These are phyloP conservation scores for Halictus quadricinctus DNA, from an alignment of 2,888 invertebrate species.

Conservation along the genomic window DNA sequence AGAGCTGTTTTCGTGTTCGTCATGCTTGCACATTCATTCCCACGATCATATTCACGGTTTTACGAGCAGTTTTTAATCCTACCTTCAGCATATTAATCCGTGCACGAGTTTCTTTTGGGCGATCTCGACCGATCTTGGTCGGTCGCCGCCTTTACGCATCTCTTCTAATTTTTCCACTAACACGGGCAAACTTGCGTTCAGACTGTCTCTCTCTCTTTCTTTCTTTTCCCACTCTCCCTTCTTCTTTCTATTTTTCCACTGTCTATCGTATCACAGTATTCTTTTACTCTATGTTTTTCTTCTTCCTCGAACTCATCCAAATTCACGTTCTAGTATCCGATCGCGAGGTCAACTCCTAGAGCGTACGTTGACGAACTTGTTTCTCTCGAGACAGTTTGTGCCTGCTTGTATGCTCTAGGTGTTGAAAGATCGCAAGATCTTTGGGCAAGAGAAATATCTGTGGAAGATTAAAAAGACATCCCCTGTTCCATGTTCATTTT, in stretches of 20 bases:
- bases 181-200: slow-evolving; percentile 29
- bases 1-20: slow-evolving; percentile 43
- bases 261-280: not conserved
- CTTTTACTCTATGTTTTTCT: not conserved
- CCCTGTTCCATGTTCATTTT: slow-evolving; percentile 34
- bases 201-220: slow-evolving; percentile 7
- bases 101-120: slow-evolving; percentile 27
- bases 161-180: slow-evolving; percentile 26
- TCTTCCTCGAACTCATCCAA: not conserved
- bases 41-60: slow-evolving; percentile 61
- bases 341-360: not conserved
- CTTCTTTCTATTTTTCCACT: not conserved
- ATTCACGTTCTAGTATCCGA: not conserved
- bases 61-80: slow-evolving; percentile 78
- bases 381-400: not conserved
- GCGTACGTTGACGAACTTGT: not conserved
- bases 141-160: slow-evolving; percentile 24
- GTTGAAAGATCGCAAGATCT: not conserved
- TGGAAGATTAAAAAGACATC: not conserved
- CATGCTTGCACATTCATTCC: slow-evolving; percentile 48
- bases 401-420: not conserved
- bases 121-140: slow-evolving; percentile 28
- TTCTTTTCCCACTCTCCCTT: no score
- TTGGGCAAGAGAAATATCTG: not conserved
- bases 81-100: slow-evolving; percentile 3